Percentiles rank a stretch among this genome's conserved stretches.
Conservation (phyloP, 2,797 vertebrate genomes). For the Sebastes wilsoni region DNA sequence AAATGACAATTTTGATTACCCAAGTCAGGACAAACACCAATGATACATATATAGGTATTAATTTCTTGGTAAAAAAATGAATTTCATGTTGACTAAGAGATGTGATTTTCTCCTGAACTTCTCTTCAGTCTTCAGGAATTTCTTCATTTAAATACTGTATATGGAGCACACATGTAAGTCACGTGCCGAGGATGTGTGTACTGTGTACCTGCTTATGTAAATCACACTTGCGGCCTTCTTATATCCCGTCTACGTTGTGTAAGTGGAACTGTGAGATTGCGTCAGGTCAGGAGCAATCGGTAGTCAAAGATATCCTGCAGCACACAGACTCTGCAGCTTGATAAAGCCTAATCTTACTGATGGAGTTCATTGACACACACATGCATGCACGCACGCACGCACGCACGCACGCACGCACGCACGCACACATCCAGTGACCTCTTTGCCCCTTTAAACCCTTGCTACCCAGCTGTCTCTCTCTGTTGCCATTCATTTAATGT, state of each 20-base stretch:
- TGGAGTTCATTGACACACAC: slow-evolving; percentile 32
- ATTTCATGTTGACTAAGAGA: not conserved
- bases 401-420: no score
- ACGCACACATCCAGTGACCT: not conserved
- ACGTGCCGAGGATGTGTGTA: not conserved
- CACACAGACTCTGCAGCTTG: not conserved
- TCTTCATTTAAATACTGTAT: not conserved
- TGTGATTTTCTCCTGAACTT: not conserved
- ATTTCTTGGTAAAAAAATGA: no score
- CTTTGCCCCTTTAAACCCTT: not conserved
- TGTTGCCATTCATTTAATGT: not conserved
- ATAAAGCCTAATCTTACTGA: slow-evolving; percentile 40
- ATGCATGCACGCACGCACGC: not conserved
- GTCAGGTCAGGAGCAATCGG: not conserved
- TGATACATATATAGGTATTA: no score
- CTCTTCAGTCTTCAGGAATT: not conserved
- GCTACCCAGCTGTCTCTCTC: not conserved
- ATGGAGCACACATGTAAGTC: not conserved
- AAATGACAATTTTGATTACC: not conserved
- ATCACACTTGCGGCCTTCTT: not conserved
- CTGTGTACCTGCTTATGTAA: slow-evolving; percentile 7
- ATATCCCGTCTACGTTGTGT: not conserved
- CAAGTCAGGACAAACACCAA: not conserved
- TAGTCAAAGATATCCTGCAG: not conserved
- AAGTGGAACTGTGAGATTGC: not conserved